Percentiles rank a stretch among this genome's conserved stretches.
phyloP scores from a whole-genome alignment of 2,888 invertebrate species.

The Apeira syringaria region DNA sequence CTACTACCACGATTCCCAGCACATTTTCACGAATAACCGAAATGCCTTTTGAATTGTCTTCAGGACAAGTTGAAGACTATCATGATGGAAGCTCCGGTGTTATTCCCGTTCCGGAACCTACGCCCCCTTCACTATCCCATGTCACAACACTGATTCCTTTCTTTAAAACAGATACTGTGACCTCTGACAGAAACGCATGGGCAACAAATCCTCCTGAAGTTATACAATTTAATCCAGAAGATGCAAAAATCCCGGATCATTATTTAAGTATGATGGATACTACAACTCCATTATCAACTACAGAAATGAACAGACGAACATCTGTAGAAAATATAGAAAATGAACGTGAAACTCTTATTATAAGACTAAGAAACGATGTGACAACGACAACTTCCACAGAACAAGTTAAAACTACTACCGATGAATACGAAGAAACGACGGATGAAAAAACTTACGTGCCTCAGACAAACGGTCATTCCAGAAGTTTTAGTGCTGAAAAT shows the following conservation, averaged over 20 bases:
- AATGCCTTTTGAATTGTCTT: slow-evolving; percentile 48
- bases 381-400: slow-evolving; percentile 35
- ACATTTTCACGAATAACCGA: slow-evolving; percentile 38
- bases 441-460: slow-evolving; percentile 59
- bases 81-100: slow-evolving; percentile 72
- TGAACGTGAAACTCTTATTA: slow-evolving; percentile 38
- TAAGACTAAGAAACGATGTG: slow-evolving; percentile 55
- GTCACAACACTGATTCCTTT: slow-evolving; percentile 43
- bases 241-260: slow-evolving; percentile 66
- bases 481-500: slow-evolving; percentile 52
- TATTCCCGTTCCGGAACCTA: slow-evolving; percentile 49
- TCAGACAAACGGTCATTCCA: slow-evolving; percentile 71
- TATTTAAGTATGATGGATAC: slow-evolving; percentile 41
- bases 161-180: slow-evolving; percentile 40
- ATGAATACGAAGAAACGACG: slow-evolving; percentile 35
- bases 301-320: slow-evolving; percentile 32
- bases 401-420: slow-evolving; percentile 20
- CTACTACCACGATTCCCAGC: slow-evolving; percentile 33
- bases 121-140: slow-evolving; percentile 29
- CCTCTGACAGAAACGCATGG: slow-evolving; percentile 41
- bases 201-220: slow-evolving; percentile 55
- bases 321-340: slow-evolving; percentile 21
- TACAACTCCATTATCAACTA: slow-evolving; percentile 22
- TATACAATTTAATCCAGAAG: slow-evolving; percentile 65
- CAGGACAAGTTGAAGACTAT: slow-evolving; percentile 64